These are phyloP conservation scores for Alviniconcha marisindica DNA, from an alignment of 1,140 invertebrate genomes.

Conservation along the genomic window DNA sequence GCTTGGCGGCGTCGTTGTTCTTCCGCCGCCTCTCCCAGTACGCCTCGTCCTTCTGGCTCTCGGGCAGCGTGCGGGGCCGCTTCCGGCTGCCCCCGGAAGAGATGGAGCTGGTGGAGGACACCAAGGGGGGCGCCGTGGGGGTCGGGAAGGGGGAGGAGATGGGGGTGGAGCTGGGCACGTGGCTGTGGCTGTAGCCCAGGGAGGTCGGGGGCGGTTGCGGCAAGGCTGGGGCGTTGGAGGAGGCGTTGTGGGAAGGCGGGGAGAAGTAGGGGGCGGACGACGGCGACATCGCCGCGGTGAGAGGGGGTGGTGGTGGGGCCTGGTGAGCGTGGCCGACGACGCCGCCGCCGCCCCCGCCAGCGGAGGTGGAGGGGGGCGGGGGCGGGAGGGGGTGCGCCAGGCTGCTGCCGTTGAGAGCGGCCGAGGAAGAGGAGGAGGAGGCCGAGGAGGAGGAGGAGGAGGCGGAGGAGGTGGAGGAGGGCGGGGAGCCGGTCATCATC, in stretches of 20 bases:
- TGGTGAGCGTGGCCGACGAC: background rate
- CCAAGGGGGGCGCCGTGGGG: slow-evolving; percentile 17
- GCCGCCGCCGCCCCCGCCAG: background rate
- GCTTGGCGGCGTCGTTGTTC: slow-evolving; percentile 97
- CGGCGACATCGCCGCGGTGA: background rate
- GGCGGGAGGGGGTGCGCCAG: background rate
- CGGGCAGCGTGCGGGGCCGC: slow-evolving; percentile 58
- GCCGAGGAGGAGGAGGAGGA: slow-evolving; percentile 10
- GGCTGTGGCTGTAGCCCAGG: slow-evolving; percentile 1
- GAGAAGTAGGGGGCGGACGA: slow-evolving; percentile 12
- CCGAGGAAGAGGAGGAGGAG: background rate
- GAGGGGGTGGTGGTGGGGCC: background rate
- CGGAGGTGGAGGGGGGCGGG: background rate
- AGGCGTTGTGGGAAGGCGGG: slow-evolving; percentile 2
- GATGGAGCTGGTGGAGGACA: slow-evolving; percentile 38
- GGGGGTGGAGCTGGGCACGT: slow-evolving; percentile 12
- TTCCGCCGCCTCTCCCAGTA: slow-evolving; percentile 93
- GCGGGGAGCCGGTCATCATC: background rate
- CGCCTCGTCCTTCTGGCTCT: slow-evolving; percentile 83
- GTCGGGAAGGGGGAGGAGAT: slow-evolving; percentile 15
- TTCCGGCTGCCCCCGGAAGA: slow-evolving; percentile 18
- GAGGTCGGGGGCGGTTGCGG: background rate
- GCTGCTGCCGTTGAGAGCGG: slow-evolving; percentile 11
- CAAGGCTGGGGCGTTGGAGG: background rate
- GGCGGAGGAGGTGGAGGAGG: background rate